Conservation (phyloP, 2,113 vertebrate species). For the Hassar affinis region DNA sequence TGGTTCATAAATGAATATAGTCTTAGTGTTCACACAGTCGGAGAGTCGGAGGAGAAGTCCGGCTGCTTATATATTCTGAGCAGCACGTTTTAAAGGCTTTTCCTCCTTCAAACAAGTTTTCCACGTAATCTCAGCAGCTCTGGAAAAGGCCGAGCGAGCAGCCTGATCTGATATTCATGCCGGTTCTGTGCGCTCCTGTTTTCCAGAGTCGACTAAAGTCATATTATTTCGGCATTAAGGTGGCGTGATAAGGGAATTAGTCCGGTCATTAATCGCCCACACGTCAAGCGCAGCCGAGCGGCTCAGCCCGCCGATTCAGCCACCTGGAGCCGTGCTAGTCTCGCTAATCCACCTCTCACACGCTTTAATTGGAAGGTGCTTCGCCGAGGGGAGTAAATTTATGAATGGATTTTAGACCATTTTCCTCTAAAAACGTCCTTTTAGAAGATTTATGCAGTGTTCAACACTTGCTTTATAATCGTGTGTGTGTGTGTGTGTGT, state of each 20-base stretch:
- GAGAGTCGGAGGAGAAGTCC: no score
- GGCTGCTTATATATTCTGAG: not conserved
- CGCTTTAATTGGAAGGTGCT: slow-evolving; percentile 77
- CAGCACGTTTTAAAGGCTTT: not conserved
- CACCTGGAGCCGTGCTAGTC: slow-evolving; percentile 72
- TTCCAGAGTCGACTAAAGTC: slow-evolving; percentile 74
- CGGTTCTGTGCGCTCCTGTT: slow-evolving; percentile 69
- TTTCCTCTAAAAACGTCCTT: slow-evolving; percentile 68
- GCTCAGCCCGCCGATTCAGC: slow-evolving; percentile 73
- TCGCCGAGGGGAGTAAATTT: slow-evolving; percentile 70
- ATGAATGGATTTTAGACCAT: slow-evolving; percentile 75
- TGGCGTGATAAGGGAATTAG: slow-evolving; percentile 77
- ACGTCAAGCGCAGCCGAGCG: slow-evolving; percentile 73
- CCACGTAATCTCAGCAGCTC: not conserved
- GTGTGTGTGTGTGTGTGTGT: slow-evolving; percentile 25
- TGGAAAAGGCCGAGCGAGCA: slow-evolving; percentile 58
- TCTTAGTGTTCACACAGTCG: no score
- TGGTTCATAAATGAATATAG: no score
- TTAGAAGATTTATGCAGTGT: slow-evolving; percentile 66
- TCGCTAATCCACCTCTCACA: slow-evolving; percentile 77
- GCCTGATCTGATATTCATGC: slow-evolving; percentile 71
- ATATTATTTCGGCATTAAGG: slow-evolving; percentile 78
- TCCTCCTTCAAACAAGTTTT: not conserved
- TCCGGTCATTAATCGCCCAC: slow-evolving; percentile 76
- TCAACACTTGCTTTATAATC: slow-evolving; percentile 67